Base-by-base conservation (phyloP, 2,888 invertebrate species). In the Linyphia triangularis region DNA sequence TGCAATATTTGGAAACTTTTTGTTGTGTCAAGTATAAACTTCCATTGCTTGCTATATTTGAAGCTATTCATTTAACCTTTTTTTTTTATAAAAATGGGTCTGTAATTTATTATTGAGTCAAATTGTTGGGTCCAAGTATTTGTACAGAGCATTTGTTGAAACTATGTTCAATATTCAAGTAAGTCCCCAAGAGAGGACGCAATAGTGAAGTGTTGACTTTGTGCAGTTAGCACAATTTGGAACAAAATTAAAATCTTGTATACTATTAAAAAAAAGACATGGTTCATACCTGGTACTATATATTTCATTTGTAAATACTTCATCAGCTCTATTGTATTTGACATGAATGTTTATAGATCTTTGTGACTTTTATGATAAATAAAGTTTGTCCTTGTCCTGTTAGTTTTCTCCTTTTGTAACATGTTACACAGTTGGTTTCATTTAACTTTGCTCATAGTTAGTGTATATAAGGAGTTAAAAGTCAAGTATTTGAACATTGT, bases 331-430 rank as follows among this genome's bases (percentile, higher is more conserved):
- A 57, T 51, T 84, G 70, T 78, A 78, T 72, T 69, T 82, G 77
- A 89, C 61, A 69, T 89, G 88, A 82, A 84, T 89, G 88, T 89
- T 89, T 89, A 89, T 89, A 89, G 88, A 43, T 89, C 77, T 72
- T 78, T 89, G 88, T 89, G 88, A 89, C 88, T 89, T 89, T 89
- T 89, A 83, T 78, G 77, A 77, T 65, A 40, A 88, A 88, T 88
- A 84, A 89, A 89, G 65, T 59, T 69, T 67, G 73, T 78, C 79
- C 88, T 77, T 73, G 70, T 65, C 82, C 79, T 78, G 61, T 67
- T 75, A 33, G 57, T 9, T 72, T 65, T 43, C 16, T 84, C 75
- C 24, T 83, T 83, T 51, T n/a, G n/a, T n/a, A n/a, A n/a, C n/a
- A n/a, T n/a, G n/a, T n/a, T n/a, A n/a, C n/a, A n/a, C n/a, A n/a